A percentile compares a stretch with the other conserved stretches of the same genome.
Conservation (phyloP, 2,888 invertebrate species). For the Eurytoma adleriae region DNA sequence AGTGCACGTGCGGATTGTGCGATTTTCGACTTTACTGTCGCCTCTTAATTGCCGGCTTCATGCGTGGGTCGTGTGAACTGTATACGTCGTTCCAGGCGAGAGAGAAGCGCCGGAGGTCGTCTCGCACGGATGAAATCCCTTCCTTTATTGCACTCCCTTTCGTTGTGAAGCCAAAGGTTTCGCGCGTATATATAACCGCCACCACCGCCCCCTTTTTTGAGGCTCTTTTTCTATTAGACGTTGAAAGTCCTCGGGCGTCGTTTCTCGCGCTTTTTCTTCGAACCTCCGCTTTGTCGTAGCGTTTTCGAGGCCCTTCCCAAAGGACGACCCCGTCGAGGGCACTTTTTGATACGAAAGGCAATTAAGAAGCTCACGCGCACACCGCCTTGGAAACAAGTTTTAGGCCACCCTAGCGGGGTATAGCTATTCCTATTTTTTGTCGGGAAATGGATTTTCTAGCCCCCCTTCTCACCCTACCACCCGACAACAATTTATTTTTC, state of each 20-base stretch:
- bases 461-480: too few species aligned
- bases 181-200: background rate
- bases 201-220: background rate
- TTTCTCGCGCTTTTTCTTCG: background rate
- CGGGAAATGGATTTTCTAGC: too few species aligned
- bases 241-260: conserved; percentile 27
- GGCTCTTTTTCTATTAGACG: conserved; percentile 18
- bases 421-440: too few species aligned
- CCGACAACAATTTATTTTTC: conserved; percentile 31
- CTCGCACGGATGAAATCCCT: conserved; percentile 28
- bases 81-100: background rate
- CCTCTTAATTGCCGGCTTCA: conserved; percentile 27
- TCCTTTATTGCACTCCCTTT: conserved; percentile 44
- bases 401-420: too few species aligned
- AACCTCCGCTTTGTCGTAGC: conserved; percentile 25
- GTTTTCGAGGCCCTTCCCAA: background rate
- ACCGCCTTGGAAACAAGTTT: too few species aligned
- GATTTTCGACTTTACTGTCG: background rate
- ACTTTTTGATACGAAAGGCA: conserved; percentile 37
- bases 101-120: background rate
- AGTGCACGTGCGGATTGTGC: too few species aligned
- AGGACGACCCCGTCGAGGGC: background rate
- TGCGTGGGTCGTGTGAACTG: background rate
- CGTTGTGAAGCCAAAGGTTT: conserved; percentile 30
- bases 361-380: conserved; percentile 8